phyloP scores from a whole-genome alignment of 2,888 invertebrate species.

The Conchocele bisecta region DNA sequence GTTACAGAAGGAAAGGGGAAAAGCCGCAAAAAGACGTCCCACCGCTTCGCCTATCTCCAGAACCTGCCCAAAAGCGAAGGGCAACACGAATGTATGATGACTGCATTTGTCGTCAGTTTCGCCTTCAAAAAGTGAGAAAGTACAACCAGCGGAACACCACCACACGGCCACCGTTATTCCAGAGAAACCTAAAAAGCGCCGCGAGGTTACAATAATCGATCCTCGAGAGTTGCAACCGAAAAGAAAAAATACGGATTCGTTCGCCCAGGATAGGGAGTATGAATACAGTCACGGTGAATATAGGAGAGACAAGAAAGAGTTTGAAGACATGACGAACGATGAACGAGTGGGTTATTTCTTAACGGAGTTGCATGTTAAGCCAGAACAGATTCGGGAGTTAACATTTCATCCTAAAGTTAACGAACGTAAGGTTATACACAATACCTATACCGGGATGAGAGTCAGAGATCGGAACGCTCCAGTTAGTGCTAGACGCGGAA shows the following conservation, averaged over 20 bases:
- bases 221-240: constrained; percentile 23
- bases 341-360: constrained; percentile 49
- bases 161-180: constrained; percentile 5
- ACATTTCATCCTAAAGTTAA: constrained; percentile 60
- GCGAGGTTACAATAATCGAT: constrained; percentile 55
- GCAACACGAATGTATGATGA: background rate
- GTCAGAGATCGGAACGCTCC: constrained; percentile 29
- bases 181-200: constrained; percentile 29
- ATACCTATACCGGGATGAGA: constrained; percentile 58
- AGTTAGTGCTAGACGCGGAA: constrained; percentile 23
- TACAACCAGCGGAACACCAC: constrained; percentile 7
- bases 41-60: constrained; percentile 1
- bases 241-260: constrained; percentile 9
- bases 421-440: constrained; percentile 55
- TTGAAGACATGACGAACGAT: constrained; percentile 50
- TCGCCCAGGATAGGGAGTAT: constrained; percentile 30
- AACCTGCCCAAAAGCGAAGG: background rate
- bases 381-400: constrained; percentile 54
- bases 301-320: constrained; percentile 24
- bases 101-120: background rate
- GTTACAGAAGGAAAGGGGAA: background rate
- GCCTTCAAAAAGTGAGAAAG: constrained; percentile 19
- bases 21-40: constrained; percentile 1
- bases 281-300: constrained; percentile 34
- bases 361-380: constrained; percentile 34